A percentile compares a stretch with the other conserved stretches of the same genome.
phyloP scores from a whole-genome alignment of 2,888 invertebrate genomes.

The Adela reaumurella region DNA sequence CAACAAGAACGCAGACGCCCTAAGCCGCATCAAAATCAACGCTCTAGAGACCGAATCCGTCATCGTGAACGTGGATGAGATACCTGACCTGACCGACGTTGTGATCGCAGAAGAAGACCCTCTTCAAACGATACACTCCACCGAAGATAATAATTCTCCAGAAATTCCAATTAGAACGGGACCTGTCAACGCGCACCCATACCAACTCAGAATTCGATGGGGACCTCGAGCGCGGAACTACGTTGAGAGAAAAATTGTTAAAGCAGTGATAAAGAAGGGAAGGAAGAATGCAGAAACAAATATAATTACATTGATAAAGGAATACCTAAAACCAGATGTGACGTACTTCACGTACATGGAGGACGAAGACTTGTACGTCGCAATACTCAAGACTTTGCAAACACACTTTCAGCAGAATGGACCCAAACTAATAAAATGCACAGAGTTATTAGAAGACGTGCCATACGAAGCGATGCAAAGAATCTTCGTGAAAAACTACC shows the following conservation, averaged over 20 bases:
- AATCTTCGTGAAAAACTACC: background rate
- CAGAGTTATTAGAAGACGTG: background rate
- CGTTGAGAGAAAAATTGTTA: background rate
- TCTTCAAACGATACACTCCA: background rate
- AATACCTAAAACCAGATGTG: background rate
- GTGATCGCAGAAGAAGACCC: background rate
- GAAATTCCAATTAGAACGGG: too few relatives aligned
- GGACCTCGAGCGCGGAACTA: too few relatives aligned
- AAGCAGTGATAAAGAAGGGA: background rate
- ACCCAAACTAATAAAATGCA: background rate
- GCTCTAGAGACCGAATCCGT: background rate
- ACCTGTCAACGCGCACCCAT: too few relatives aligned
- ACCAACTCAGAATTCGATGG: too few relatives aligned
- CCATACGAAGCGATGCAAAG: background rate
- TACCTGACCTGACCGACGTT: background rate
- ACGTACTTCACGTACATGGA: background rate
- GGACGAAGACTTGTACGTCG: background rate
- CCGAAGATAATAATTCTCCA: background rate
- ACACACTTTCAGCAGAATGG: background rate
- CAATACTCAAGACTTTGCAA: background rate
- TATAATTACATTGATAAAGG: background rate
- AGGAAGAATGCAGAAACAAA: background rate
- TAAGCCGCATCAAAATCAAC: conserved; percentile 3
- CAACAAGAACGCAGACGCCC: conserved; percentile 9
- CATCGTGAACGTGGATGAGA: background rate